phyloP scores from a whole-genome alignment of 2,113 vertebrate genomes.

The Centropus unirufus region DNA sequence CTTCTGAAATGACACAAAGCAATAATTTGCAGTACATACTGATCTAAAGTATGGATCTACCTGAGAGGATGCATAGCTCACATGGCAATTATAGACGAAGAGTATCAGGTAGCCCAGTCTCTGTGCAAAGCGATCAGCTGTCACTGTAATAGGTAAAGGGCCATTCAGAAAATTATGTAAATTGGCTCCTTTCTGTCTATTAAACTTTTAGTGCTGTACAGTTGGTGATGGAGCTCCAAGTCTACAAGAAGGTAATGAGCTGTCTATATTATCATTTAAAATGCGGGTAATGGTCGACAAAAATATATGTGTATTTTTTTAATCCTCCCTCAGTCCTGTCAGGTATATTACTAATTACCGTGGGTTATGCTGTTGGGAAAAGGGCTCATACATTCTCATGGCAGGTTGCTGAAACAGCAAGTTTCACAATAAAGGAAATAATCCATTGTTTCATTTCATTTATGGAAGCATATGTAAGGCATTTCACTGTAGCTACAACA shows the following conservation, averaged over 20 bases:
- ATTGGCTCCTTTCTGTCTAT: not conserved
- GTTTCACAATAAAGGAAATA: not conserved
- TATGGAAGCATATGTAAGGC: not conserved
- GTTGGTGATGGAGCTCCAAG: not conserved
- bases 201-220: not conserved
- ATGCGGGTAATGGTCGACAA: not conserved
- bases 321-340: not conserved
- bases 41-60: not conserved
- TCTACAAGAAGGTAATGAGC: not conserved
- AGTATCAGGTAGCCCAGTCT: not conserved
- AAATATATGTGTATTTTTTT: not conserved
- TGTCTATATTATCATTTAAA: not conserved
- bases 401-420: not conserved
- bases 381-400: not conserved
- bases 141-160: not conserved
- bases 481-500: not conserved
- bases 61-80: not conserved
- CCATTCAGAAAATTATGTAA: not conserved
- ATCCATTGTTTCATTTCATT: conserved; percentile 5
- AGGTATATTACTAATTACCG: not conserved
- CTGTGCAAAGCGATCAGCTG: not conserved
- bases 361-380: not conserved
- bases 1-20: not conserved
- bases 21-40: not conserved
- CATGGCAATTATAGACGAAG: not conserved